phyloP scores from a whole-genome alignment of 64 coral and sea anemone species.

The Actinia equina region DNA sequence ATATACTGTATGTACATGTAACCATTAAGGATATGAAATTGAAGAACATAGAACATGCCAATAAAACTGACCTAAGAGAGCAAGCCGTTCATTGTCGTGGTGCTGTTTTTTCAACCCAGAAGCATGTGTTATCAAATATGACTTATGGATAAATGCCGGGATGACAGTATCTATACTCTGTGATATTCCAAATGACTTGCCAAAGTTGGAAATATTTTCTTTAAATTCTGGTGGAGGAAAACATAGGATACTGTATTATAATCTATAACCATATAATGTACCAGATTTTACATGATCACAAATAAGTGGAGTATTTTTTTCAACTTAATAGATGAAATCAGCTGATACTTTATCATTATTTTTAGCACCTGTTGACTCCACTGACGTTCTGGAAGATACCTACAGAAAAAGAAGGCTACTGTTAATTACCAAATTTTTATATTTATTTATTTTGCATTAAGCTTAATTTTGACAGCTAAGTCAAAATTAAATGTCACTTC shows the following conservation, averaged over 20 bases:
- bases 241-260: too few species aligned
- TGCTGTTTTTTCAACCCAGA: constrained; percentile 23
- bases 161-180: constrained; percentile 44
- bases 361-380: not conserved
- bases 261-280: too few species aligned
- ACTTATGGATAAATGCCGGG: constrained; percentile 83
- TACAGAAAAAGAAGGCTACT: not conserved
- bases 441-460: too few species aligned
- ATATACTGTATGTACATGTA: too few species aligned
- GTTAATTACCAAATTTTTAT: not conserved
- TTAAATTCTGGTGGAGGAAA: constrained; percentile 17
- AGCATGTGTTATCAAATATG: constrained; percentile 68
- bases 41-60: not conserved
- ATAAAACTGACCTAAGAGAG: constrained; percentile 44
- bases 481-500: not conserved
- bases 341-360: not conserved
- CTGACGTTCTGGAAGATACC: not conserved
- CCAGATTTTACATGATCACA: not conserved
- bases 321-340: not conserved
- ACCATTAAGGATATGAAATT: not conserved
- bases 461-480: not conserved
- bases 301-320: not conserved
- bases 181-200: constrained; percentile 22
- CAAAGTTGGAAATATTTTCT: constrained; percentile 25
- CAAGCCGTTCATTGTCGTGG: constrained; percentile 69